Evolutionary conservation across 2,113 vertebrate species (phyloP).

Genomic region (Scalopus aquaticus): DNA sequence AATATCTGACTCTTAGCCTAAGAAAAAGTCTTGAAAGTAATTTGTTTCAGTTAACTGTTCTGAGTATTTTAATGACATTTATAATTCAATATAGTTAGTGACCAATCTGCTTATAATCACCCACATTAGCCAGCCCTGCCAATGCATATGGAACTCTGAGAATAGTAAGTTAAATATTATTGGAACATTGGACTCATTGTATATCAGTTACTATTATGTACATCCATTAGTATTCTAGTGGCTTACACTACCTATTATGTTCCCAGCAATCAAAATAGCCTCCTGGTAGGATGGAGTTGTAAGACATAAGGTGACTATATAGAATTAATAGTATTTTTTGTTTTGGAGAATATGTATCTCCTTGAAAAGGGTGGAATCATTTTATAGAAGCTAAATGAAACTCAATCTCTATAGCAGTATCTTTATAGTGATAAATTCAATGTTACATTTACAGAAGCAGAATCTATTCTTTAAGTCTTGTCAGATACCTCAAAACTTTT

Average conservation of each 20-base stretch:
- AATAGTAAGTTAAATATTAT: background rate
- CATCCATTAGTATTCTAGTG: background rate
- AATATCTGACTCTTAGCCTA: conserved; percentile 18
- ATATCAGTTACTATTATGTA: background rate
- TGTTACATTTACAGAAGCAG: conserved; percentile 35
- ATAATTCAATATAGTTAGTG: background rate
- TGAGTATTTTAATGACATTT: conserved; percentile 31
- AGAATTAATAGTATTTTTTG: conserved; percentile 36
- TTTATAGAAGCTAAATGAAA: conserved; percentile 44
- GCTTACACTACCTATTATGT: background rate
- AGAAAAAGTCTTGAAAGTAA: background rate
- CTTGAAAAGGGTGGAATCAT: conserved; percentile 41
- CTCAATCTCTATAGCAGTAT: background rate
- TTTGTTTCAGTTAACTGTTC: conserved; percentile 30
- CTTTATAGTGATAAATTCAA: conserved; percentile 45
- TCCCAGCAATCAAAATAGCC: background rate
- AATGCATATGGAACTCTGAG: background rate
- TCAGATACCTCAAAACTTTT: conserved; percentile 14
- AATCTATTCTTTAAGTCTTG: conserved; percentile 14
- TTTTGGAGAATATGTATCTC: background rate
- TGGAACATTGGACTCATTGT: background rate
- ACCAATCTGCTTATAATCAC: background rate
- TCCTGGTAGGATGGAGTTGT: background rate
- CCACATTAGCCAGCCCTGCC: background rate
- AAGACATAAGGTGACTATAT: background rate